A percentile compares a stretch with the other conserved stretches of the same genome.
These are phyloP conservation scores for Thamnaconus septentrionalis DNA, from an alignment of 2,113 vertebrate genomes.

Conservation along the genomic window DNA sequence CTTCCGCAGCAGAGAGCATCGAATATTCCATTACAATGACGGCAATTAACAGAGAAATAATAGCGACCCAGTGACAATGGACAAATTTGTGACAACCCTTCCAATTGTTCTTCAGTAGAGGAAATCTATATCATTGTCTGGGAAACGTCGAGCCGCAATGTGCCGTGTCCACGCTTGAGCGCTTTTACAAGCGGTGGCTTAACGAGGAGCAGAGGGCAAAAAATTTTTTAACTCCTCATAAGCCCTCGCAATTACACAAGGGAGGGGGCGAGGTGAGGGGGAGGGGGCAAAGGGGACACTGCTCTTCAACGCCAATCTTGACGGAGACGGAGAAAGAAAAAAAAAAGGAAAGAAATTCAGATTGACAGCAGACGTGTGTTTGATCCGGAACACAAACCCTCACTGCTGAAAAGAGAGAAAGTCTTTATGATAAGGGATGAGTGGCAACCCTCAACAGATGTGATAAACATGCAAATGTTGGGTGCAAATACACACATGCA, in stretches of 20 bases:
- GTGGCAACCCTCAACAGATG: conserved; percentile 24
- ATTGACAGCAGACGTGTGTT: conserved; percentile 30
- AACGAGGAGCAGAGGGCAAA: conserved; percentile 69
- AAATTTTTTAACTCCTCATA: conserved; percentile 58
- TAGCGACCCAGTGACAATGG: conserved; percentile 70
- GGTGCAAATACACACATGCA: too few relatives aligned
- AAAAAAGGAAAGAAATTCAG: neutral
- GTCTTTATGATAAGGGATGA: conserved; percentile 41
- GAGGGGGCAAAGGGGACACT: conserved; percentile 56
- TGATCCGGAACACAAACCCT: conserved; percentile 40
- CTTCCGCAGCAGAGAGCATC: conserved; percentile 45
- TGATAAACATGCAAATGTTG: neutral
- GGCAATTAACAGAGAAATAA: conserved; percentile 71
- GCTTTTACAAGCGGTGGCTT: conserved; percentile 70
- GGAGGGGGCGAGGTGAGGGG: too few relatives aligned
- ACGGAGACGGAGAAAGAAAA: too few relatives aligned
- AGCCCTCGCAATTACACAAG: conserved; percentile 65
- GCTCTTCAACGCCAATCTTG: conserved; percentile 22
- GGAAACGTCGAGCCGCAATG: conserved; percentile 58
- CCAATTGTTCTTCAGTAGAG: conserved; percentile 71
- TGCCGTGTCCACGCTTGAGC: conserved; percentile 64
- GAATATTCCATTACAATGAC: conserved; percentile 72
- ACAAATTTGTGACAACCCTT: conserved; percentile 74
- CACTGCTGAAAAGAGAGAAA: conserved; percentile 34
- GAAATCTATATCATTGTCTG: conserved; percentile 72